phyloP scores from a whole-genome alignment of 2,888 invertebrate species.

The Epsilonema sp. region DNA sequence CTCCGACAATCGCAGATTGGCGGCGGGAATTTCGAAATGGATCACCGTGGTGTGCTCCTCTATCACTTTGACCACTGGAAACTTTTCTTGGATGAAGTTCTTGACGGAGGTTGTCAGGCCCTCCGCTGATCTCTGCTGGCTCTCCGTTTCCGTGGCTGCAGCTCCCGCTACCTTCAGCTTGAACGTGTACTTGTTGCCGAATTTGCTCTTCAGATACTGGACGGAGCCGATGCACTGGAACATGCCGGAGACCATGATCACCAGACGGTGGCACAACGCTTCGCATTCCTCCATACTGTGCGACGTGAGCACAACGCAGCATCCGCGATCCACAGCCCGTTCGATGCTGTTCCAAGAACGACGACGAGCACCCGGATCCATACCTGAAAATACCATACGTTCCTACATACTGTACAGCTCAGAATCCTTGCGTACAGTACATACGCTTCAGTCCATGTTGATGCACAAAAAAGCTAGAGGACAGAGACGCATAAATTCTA shows the following conservation, averaged over 20 bases:
- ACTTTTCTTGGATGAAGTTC: not conserved
- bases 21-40: not conserved
- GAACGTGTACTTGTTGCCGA: not conserved
- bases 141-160: not conserved
- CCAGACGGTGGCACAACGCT: conserved; percentile 6
- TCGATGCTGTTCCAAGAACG: conserved; percentile 41
- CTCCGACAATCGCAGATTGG: not conserved
- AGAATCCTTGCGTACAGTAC: too few relatives aligned
- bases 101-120: not conserved
- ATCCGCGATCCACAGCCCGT: conserved; percentile 34
- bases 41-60: not conserved
- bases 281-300: conserved; percentile 22
- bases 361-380: conserved; percentile 35
- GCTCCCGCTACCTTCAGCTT: not conserved
- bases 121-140: not conserved
- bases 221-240: conserved; percentile 9
- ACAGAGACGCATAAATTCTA: too few relatives aligned
- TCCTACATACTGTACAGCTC: too few relatives aligned
- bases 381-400: too few relatives aligned
- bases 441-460: too few relatives aligned
- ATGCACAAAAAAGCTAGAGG: too few relatives aligned
- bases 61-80: not conserved
- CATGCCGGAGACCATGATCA: conserved; percentile 8
- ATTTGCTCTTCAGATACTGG: conserved; percentile 8
- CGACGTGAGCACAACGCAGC: conserved; percentile 35